Percentiles rank a stretch among this genome's conserved stretches.
phyloP scores from a whole-genome alignment of 2,888 invertebrate species.

The Exocentrus adspersus region DNA sequence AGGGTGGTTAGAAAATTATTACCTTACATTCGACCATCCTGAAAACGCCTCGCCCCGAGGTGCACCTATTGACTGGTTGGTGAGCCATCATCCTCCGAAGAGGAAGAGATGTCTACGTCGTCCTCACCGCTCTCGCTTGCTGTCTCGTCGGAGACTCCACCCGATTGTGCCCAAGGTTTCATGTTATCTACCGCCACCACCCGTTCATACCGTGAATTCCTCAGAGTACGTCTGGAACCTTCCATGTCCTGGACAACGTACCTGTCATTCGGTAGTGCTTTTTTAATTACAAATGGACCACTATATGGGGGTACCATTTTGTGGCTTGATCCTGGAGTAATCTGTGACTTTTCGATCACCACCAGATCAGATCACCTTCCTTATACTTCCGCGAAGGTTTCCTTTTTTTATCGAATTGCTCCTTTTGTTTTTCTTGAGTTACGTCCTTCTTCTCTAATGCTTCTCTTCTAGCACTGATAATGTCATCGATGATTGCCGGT shows the following conservation, averaged over 20 bases:
- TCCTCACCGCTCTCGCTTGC: not conserved
- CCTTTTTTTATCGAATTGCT: constrained; percentile 31
- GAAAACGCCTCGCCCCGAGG: not conserved
- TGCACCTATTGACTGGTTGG: not conserved
- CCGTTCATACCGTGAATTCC: constrained; percentile 29
- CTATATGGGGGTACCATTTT: constrained; percentile 33
- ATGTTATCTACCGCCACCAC: constrained; percentile 38
- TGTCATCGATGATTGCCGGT: too few relatives aligned
- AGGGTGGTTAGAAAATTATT: too few relatives aligned
- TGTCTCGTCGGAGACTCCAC: constrained; percentile 17
- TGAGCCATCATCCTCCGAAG: not conserved
- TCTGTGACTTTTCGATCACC: constrained; percentile 24
- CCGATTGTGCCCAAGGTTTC: constrained; percentile 30
- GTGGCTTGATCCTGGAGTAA: constrained; percentile 23
- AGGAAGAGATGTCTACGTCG: not conserved
- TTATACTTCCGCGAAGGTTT: constrained; percentile 31
- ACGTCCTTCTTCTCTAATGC: too few relatives aligned
- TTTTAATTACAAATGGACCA: constrained; percentile 37
- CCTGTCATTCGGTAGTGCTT: constrained; percentile 37
- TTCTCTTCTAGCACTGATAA: too few relatives aligned
- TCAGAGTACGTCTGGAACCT: constrained; percentile 21
- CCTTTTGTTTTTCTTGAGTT: constrained; percentile 33
- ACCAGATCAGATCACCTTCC: constrained; percentile 38
- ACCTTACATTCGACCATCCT: not conserved
- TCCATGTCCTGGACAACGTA: constrained; percentile 35